Evolutionary conservation across 2,888 invertebrate genomes (phyloP).

Genomic region (Patella caerulea): DNA sequence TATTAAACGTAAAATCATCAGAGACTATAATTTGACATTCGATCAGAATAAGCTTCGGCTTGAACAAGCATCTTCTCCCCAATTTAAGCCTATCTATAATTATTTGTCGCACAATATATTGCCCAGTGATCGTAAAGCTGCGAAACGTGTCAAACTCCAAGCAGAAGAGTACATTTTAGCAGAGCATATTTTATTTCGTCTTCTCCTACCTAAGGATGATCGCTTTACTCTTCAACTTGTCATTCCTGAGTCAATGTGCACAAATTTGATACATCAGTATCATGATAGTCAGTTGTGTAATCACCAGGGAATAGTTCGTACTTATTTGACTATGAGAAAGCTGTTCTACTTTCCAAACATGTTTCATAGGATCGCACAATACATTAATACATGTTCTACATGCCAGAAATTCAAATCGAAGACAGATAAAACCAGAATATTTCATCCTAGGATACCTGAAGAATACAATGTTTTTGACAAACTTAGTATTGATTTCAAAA

Average conservation of each 20-base stretch:
- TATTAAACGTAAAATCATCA: neutral
- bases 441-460: neutral
- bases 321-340: neutral
- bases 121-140: neutral
- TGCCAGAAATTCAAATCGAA: neutral
- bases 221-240: neutral
- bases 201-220: neutral
- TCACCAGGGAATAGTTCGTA: neutral
- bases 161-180: neutral
- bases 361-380: neutral
- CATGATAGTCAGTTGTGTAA: neutral
- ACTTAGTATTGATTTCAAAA: neutral
- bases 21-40: neutral
- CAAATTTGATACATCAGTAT: slow-evolving; percentile 1
- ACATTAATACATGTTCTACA: neutral
- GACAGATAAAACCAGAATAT: neutral
- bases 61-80: slow-evolving; percentile 5
- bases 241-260: neutral
- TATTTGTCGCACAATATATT: neutral
- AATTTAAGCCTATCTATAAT: neutral
- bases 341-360: neutral
- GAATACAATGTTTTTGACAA: neutral
- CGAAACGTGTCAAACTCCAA: neutral
- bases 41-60: neutral
- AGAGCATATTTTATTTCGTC: neutral